These are phyloP conservation scores for Adelosebastes latens DNA, from an alignment of 2,797 vertebrate genomes.

Conservation along the genomic window DNA sequence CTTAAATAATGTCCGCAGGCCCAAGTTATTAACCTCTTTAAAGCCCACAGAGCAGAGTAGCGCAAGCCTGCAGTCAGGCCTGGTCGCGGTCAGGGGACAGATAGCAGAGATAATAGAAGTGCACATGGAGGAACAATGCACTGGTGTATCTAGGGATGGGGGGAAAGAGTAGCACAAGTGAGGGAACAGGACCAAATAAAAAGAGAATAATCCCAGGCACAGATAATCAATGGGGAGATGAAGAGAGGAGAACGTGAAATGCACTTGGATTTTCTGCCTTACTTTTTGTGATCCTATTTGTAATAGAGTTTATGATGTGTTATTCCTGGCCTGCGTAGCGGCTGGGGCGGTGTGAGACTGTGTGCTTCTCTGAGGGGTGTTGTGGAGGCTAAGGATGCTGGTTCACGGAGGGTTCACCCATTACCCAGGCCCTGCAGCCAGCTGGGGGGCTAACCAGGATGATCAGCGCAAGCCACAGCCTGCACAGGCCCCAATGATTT, in stretches of 20 bases:
- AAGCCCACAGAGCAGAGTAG: constrained; percentile 76
- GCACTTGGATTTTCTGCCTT: constrained; percentile 57
- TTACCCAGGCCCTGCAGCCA: constrained; percentile 95
- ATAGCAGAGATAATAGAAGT: constrained; percentile 83
- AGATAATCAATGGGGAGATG: constrained; percentile 86
- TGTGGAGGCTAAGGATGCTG: constrained; percentile 90
- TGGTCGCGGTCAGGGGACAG: constrained; percentile 78
- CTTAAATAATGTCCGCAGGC: constrained; percentile 86
- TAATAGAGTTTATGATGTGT: constrained; percentile 87
- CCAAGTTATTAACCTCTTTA: constrained; percentile 88
- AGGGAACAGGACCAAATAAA: constrained; percentile 76
- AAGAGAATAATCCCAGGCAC: constrained; percentile 84
- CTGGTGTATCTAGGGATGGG: constrained; percentile 69
- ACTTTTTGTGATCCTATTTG: constrained; percentile 82
- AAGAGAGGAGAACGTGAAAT: constrained; percentile 63
- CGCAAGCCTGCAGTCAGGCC: constrained; percentile 72
- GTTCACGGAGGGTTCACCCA: constrained; percentile 95
- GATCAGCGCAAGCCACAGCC: constrained; percentile 92
- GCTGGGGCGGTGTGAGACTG: constrained; percentile 81
- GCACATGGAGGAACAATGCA: constrained; percentile 78
- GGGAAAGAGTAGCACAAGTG: constrained; percentile 51
- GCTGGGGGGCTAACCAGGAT: constrained; percentile 98
- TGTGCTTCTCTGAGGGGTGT: constrained; percentile 79
- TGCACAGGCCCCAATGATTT: constrained; percentile 99
- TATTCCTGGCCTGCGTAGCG: constrained; percentile 68